Conservation (phyloP, 1,140 invertebrate genomes). For the Ylistrum balloti region DNA sequence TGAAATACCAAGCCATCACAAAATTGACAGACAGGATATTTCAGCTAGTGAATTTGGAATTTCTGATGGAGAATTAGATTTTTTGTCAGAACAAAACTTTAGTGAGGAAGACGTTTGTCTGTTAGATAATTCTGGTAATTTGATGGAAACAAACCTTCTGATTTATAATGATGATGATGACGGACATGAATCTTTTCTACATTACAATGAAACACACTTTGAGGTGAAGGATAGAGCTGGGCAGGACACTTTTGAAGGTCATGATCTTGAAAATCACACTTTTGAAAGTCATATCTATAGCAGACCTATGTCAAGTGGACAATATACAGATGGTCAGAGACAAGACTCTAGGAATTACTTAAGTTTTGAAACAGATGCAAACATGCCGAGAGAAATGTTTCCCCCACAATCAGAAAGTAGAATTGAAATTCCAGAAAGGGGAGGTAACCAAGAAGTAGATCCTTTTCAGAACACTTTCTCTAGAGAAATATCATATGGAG, state of each 20-base stretch:
- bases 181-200: background rate
- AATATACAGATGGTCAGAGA: background rate
- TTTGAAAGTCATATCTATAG: background rate
- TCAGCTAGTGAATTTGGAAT: background rate
- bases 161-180: background rate
- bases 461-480: slow-evolving; percentile 8
- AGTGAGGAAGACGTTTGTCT: background rate
- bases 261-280: background rate
- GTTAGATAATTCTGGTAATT: background rate
- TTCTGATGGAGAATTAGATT: background rate
- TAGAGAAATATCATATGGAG: background rate
- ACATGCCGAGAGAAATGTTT: background rate
- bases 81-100: background rate
- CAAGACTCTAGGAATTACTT: background rate
- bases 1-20: background rate
- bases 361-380: background rate
- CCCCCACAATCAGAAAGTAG: background rate
- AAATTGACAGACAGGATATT: background rate
- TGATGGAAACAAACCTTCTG: background rate
- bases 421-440: background rate
- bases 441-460: background rate
- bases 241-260: background rate
- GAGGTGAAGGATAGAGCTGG: background rate
- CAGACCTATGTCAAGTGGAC: background rate
- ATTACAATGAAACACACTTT: background rate